These are phyloP conservation scores for Priocnemis perturbator DNA, from an alignment of 2,888 invertebrate genomes.

Conservation along the genomic window DNA sequence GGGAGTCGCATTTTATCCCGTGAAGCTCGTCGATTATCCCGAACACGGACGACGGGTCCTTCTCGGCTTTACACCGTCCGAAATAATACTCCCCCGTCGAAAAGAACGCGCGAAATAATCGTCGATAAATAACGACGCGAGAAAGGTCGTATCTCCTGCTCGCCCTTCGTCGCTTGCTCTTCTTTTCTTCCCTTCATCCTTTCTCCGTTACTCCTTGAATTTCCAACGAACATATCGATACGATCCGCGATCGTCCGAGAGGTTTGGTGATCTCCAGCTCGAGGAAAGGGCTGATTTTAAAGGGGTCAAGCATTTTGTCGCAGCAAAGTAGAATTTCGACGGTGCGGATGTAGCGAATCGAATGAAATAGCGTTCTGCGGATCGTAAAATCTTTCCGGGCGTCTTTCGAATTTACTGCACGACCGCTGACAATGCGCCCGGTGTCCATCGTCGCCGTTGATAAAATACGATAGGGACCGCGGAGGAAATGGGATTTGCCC, in stretches of 20 bases:
- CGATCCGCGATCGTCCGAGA: too few relatives aligned
- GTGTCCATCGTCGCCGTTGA: background rate
- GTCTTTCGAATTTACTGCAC: background rate
- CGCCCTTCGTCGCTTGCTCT: background rate
- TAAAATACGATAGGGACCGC: background rate
- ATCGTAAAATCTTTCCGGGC: conserved; percentile 25
- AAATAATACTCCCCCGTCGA: conserved; percentile 37
- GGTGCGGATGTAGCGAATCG: background rate
- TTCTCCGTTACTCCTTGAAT: background rate
- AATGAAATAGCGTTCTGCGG: conserved; percentile 27
- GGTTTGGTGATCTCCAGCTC: too few relatives aligned
- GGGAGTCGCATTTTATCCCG: conserved; percentile 34
- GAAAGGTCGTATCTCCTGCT: background rate
- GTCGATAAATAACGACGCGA: conserved; percentile 44
- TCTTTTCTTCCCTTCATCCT: conserved; percentile 2
- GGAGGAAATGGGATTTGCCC: too few relatives aligned
- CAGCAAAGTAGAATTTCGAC: too few relatives aligned
- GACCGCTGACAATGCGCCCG: background rate
- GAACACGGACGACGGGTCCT: conserved; percentile 9
- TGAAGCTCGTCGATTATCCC: conserved; percentile 41
- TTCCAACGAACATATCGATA: too few relatives aligned
- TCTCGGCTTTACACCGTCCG: conserved; percentile 24
- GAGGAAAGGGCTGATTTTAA: too few relatives aligned
- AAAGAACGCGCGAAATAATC: conserved; percentile 43
- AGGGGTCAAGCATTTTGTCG: too few relatives aligned